These are phyloP conservation scores for Tipula confusa DNA, from an alignment of 2,888 invertebrate species.

Conservation along the genomic window DNA sequence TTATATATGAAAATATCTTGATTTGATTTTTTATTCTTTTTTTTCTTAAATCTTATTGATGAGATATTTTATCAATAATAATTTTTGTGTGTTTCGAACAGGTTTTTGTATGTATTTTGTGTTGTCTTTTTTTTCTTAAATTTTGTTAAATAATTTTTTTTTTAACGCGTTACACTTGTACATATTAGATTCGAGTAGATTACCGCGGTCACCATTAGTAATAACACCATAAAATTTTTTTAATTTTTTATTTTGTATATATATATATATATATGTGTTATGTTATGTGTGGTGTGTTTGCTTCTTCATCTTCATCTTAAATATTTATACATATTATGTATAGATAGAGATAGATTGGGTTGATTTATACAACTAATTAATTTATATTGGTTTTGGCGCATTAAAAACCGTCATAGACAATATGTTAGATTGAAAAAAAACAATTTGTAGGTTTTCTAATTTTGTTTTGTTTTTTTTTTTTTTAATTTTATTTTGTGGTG, in stretches of 20 bases:
- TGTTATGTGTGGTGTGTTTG: neutral
- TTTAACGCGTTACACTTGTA: conserved; percentile 20
- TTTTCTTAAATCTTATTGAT: conserved; percentile 5
- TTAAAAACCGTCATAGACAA: conserved; percentile 25
- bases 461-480: neutral
- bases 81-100: conserved; percentile 12
- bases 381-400: conserved; percentile 25
- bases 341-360: neutral
- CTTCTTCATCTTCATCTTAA: neutral
- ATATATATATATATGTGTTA: neutral
- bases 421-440: neutral
- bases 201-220: conserved; percentile 25
- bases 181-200: conserved; percentile 20
- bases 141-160: neutral
- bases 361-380: conserved; percentile 25
- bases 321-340: neutral
- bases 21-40: neutral
- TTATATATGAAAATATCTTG: neutral
- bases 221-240: neutral
- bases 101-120: neutral
- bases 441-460: conserved; percentile 20
- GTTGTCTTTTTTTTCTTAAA: too few relatives aligned
- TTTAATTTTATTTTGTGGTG: neutral
- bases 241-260: neutral
- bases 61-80: conserved; percentile 25